Evolutionary conservation across 2,888 invertebrate species (phyloP).

Genomic region (Spatulosminthurus flaviceps): DNA sequence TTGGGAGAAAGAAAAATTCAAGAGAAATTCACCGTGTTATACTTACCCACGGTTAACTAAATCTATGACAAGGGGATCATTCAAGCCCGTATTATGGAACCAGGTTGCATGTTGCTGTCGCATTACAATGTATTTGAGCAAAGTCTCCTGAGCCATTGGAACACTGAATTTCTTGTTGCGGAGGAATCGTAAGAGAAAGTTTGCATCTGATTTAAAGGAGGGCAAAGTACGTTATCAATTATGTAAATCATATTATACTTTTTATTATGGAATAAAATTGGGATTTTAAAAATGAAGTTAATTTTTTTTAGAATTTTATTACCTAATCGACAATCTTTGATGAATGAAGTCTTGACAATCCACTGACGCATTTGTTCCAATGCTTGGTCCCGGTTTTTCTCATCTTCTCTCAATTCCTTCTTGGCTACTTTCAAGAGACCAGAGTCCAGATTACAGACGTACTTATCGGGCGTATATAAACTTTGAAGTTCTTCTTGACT

Average conservation of each 20-base stretch:
- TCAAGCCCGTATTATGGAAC: slow-evolving; percentile 78
- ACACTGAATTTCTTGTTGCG: slow-evolving; percentile 84
- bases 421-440: slow-evolving; percentile 68
- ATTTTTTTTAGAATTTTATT: slow-evolving; percentile 56
- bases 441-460: slow-evolving; percentile 72
- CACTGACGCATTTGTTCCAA: slow-evolving; percentile 75
- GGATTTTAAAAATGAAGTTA: background rate
- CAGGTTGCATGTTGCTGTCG: slow-evolving; percentile 81
- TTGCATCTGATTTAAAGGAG: slow-evolving; percentile 70
- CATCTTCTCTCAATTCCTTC: slow-evolving; percentile 77
- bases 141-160: slow-evolving; percentile 80
- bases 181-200: slow-evolving; percentile 78
- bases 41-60: slow-evolving; percentile 76
- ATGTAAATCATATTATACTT: background rate
- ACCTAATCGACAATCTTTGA: slow-evolving; percentile 76
- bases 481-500: slow-evolving; percentile 44
- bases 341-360: slow-evolving; percentile 76
- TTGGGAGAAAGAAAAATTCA: no score
- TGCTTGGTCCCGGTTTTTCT: slow-evolving; percentile 73
- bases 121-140: slow-evolving; percentile 80
- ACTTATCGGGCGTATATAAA: slow-evolving; percentile 70
- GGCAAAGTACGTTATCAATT: slow-evolving; percentile 48
- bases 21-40: background rate
- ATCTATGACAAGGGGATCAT: slow-evolving; percentile 76
- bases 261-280: background rate